Percentiles rank a stretch among this genome's conserved stretches.
Conservation (phyloP, 2,888 invertebrate species). For the Hypsopygia costalis region DNA sequence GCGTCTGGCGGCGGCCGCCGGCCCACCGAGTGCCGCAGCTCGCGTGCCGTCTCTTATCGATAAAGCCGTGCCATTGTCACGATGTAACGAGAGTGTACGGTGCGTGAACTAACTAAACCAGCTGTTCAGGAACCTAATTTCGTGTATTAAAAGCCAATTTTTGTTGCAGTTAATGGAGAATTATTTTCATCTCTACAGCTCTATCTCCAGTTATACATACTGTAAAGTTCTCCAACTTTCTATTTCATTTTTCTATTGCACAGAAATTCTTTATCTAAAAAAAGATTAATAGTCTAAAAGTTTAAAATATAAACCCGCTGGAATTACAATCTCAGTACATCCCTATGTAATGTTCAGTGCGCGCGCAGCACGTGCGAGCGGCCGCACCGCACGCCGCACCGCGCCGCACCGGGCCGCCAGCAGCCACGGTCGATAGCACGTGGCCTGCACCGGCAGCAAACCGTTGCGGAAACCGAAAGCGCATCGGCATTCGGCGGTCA, state of each 20-base stretch:
- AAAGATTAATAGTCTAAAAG: no score
- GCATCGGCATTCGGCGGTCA: neutral
- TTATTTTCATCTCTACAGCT: no score
- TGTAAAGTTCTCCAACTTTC: no score
- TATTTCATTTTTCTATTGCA: no score
- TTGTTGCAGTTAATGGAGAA: no score
- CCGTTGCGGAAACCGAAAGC: neutral
- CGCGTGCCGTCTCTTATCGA: constrained; percentile 39
- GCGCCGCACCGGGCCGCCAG: neutral
- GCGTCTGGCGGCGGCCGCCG: constrained; percentile 55
- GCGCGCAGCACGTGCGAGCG: constrained; percentile 1
- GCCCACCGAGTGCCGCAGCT: constrained; percentile 39
- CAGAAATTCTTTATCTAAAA: no score
- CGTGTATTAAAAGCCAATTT: neutral
- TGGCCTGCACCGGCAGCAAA: neutral
- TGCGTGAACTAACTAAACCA: neutral
- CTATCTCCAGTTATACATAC: no score
- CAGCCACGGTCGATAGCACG: constrained; percentile 14
- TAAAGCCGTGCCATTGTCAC: constrained; percentile 21
- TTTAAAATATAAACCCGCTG: no score
- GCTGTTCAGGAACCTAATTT: neutral
- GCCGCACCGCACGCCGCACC: constrained; percentile 2
- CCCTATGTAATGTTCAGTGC: neutral
- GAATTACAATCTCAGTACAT: neutral
- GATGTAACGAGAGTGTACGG: neutral